Base-by-base conservation (phyloP, 1,140 invertebrate genomes). In the Drosophila setifemur region DNA sequence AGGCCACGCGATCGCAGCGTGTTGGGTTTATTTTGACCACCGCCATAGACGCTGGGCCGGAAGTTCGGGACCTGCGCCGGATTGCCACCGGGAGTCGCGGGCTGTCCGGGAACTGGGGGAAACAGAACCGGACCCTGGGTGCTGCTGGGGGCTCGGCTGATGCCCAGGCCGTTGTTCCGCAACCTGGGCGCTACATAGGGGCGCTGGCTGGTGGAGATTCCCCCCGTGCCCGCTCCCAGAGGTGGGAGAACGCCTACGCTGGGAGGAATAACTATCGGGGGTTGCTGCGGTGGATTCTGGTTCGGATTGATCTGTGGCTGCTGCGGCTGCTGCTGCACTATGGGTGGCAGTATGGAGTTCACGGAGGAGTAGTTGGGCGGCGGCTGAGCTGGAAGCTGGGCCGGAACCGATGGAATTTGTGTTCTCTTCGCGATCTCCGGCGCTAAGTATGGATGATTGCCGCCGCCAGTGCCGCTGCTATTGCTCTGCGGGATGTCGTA, bases 401-500 rank as follows among this genome's bases (percentile, higher is more conserved):
- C 21, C 8, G 68, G 42, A 14, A 26, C 39, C 26, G 60, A 55
- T 6, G 67, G 75, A 45, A 81, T 61, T 31, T 83, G 79, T 5
- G 78, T 70, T 44, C 76, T 64, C 50, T 88, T 66, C 2, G 66
- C 60, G 3, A 89, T 43, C 7, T 76, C 39, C 16, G 88, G 88
- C 11, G 88, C 88, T 35, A 89, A 26, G 45, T 89, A 89, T 19
- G 88, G 88, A 63, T 73, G 67, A 60, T 81, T 85, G 26, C 73
- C 57, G n/a, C 67, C 76, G n/a, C 75, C 73, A 21, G 58, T 76
- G 42, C 81, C 81, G 8, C 81, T 86, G 58, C 73, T 86, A 42
- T 87, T 87, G 52, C 83, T 86, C 44, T 79, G 64, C 23, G 88
- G 85, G 48, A 90, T 88, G 52, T 90, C 78, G 54, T 90, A 90